phyloP scores from a whole-genome alignment of 1,140 invertebrate species.

The Lamellibrachia luymesi region DNA sequence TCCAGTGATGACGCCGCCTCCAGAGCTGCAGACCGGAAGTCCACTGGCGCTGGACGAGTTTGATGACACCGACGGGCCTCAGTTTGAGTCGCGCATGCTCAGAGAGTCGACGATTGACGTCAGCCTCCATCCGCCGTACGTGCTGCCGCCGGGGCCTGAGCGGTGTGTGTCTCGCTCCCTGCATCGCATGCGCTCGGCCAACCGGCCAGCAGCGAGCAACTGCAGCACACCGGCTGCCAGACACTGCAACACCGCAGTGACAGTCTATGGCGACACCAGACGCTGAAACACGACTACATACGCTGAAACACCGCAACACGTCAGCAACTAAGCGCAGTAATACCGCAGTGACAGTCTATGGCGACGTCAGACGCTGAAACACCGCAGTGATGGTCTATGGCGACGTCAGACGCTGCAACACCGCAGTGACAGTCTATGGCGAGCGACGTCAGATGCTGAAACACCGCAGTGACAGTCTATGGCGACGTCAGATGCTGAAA shows the following conservation, averaged over 20 bases:
- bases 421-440: not conserved
- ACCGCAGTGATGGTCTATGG: no score
- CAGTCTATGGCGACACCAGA: not conserved
- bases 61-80: not conserved
- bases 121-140: not conserved
- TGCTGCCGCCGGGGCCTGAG: not conserved
- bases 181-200: not conserved
- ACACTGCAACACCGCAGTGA: not conserved
- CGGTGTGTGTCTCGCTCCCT: not conserved
- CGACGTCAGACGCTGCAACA: not conserved
- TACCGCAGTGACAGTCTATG: not conserved
- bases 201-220: not conserved
- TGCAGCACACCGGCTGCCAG: not conserved
- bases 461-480: not conserved
- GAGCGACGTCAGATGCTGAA: not conserved
- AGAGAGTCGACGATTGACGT: not conserved
- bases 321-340: not conserved
- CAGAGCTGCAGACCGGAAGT: not conserved
- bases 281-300: no score
- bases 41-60: not conserved
- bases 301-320: not conserved
- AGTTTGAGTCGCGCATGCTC: slow-evolving; percentile 3
- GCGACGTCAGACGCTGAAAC: not conserved
- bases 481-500: no score
- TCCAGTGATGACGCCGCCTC: not conserved